Percentiles rank a stretch among this genome's conserved stretches.
These are phyloP conservation scores for Ectropis grisescens DNA, from an alignment of 1,140 invertebrate genomes.

Conservation along the genomic window DNA sequence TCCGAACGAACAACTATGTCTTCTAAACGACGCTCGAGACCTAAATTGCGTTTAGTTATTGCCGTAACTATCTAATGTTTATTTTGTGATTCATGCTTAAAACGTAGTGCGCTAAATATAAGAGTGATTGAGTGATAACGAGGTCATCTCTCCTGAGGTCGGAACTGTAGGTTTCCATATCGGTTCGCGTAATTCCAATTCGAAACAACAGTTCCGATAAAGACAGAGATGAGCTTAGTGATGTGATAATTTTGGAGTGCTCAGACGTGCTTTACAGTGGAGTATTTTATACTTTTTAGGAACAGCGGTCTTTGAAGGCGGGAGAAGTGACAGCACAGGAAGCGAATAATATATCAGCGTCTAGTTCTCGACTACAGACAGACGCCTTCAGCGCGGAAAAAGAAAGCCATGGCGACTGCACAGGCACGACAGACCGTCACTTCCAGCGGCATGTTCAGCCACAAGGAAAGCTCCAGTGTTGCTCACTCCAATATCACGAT, in stretches of 20 bases:
- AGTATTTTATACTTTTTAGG: slow-evolving; percentile 70
- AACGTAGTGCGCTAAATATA: slow-evolving; percentile 17
- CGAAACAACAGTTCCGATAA: too few relatives aligned
- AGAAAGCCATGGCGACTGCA: slow-evolving; percentile 86
- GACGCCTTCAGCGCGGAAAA: slow-evolving; percentile 88
- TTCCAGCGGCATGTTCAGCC: slow-evolving; percentile 82
- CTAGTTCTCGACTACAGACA: slow-evolving; percentile 86
- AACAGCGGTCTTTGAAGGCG: slow-evolving; percentile 83
- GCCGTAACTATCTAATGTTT: slow-evolving; percentile 56
- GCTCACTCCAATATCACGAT: slow-evolving; percentile 85
- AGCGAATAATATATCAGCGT: slow-evolving; percentile 82
- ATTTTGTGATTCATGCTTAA: slow-evolving; percentile 24
- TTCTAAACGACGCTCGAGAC: slow-evolving; percentile 41
- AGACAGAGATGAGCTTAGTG: too few relatives aligned
- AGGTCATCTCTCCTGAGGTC: slow-evolving; percentile 10
- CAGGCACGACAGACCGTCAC: slow-evolving; percentile 88
- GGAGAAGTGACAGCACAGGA: slow-evolving; percentile 88
- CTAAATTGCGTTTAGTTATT: slow-evolving; percentile 49
- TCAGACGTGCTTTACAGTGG: too few relatives aligned
- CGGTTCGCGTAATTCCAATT: too few relatives aligned
- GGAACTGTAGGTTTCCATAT: too few relatives aligned
- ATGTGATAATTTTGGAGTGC: too few relatives aligned
- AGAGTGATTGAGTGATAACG: slow-evolving; percentile 24
- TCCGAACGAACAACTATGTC: slow-evolving; percentile 35
- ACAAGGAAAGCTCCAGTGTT: slow-evolving; percentile 81